Evolutionary conservation across 1,140 invertebrate genomes (phyloP).

Genomic region (Oryzaephilus surinamensis): DNA sequence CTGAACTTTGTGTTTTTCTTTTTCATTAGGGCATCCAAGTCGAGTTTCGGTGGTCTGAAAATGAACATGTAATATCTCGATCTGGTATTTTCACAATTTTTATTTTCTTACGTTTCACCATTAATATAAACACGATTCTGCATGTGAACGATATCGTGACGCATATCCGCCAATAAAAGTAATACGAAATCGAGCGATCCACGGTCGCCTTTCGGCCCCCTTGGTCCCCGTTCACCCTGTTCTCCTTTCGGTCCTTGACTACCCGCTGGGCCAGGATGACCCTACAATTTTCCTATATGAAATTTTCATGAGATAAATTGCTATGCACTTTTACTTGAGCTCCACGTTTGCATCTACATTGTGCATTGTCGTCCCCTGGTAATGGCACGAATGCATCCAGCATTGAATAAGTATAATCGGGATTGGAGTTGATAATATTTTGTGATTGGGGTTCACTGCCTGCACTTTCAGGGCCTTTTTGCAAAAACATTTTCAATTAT

Average conservation of each 20-base stretch:
- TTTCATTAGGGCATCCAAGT: slow-evolving; percentile 22
- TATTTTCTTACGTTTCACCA: slow-evolving; percentile 41
- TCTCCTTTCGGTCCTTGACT: slow-evolving; percentile 47
- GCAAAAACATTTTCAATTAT: background rate
- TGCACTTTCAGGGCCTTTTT: no score
- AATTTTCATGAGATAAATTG: no score
- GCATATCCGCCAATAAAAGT: slow-evolving; percentile 48
- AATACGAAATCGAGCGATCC: slow-evolving; percentile 51
- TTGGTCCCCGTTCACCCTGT: slow-evolving; percentile 41
- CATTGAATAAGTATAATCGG: slow-evolving; percentile 37
- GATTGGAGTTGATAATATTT: slow-evolving; percentile 1
- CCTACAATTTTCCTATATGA: no score
- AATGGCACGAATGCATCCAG: slow-evolving; percentile 44
- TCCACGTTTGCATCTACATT: slow-evolving; percentile 46
- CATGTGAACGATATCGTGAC: slow-evolving; percentile 49
- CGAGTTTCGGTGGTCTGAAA: slow-evolving; percentile 29
- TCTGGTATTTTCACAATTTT: slow-evolving; percentile 2
- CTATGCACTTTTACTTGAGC: slow-evolving; percentile 45
- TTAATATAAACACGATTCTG: slow-evolving; percentile 47
- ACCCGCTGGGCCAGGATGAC: slow-evolving; percentile 37
- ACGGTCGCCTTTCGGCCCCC: slow-evolving; percentile 46
- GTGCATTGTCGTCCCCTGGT: slow-evolving; percentile 30
- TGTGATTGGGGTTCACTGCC: background rate
- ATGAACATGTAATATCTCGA: background rate
- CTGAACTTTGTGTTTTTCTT: slow-evolving; percentile 23